phyloP scores from a whole-genome alignment of 2,888 invertebrate species.

The Cataglyphis albicans region DNA sequence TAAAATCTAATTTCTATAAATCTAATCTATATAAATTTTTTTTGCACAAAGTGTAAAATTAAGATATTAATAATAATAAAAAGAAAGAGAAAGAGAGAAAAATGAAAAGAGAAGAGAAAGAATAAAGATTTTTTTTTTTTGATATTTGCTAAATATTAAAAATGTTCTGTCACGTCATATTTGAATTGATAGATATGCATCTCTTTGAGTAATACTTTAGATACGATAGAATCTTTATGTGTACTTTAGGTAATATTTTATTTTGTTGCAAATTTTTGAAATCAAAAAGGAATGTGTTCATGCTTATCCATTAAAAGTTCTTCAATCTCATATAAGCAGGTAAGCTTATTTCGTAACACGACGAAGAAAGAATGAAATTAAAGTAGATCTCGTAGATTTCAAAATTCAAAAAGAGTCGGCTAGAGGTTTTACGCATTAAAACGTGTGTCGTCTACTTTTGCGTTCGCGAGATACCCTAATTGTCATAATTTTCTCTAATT shows the following conservation, averaged over 20 bases:
- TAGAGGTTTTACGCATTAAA: conserved; percentile 14
- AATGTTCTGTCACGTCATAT: background rate
- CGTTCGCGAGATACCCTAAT: conserved; percentile 13
- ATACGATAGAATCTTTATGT: background rate
- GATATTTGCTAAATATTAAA: background rate
- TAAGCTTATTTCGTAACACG: background rate
- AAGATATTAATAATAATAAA: background rate
- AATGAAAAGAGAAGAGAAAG: background rate
- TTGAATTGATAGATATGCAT: conserved; percentile 15
- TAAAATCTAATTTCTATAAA: background rate
- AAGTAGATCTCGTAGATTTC: background rate
- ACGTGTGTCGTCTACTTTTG: conserved; percentile 34
- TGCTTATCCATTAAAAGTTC: background rate
- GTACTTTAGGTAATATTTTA: background rate
- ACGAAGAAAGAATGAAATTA: background rate
- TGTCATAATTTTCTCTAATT: conserved; percentile 43
- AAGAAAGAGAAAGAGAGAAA: background rate
- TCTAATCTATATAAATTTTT: background rate
- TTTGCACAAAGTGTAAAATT: background rate
- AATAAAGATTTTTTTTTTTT: background rate
- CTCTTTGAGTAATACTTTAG: conserved; percentile 18
- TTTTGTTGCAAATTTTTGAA: background rate
- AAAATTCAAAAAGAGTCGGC: background rate
- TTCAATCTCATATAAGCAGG: background rate
- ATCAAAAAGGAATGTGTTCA: background rate